Base-by-base conservation (phyloP, 2,113 vertebrate genomes). In the Scomber scombrus region DNA sequence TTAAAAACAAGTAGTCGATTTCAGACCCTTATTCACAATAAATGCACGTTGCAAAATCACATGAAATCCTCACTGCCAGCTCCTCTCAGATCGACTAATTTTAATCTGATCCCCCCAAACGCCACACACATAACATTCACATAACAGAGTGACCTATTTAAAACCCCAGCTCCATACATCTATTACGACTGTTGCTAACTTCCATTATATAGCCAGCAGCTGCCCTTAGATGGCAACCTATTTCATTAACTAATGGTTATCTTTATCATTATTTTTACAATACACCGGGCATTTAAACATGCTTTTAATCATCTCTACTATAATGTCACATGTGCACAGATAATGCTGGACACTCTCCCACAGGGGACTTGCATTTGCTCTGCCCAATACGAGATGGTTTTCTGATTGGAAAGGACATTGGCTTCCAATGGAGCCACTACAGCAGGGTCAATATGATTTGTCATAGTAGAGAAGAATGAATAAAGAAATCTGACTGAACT, bases 161-260 rank as follows among this genome's bases (percentile, higher is more conserved):
- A n/a, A 26, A 61, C 1, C 9, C 9, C 65, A 0, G 1, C 11
- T 31, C 43, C 2, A 55, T 62, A 7, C 43, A 47, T 67, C 47
- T 47, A 34, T 65, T 34, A 15, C 34, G 19, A 23, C 11, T 26
- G 23, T 26, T 26, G 26, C 60, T 50, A 58, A 67, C 26, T 43
- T 57, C 52, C 71, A 65, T 61, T 69, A 29, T 55, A 67, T 66
- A 19, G 11, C 51, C 64, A 46, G 71, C 75, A 80, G 75, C 78
- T 69, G 67, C 60, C 23, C 50, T n/a, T 55, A 49, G 58, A 78
- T 62, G 26, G 23, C 15, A 67, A 40, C 64, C 50, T 54, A 47
- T 81, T 84, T 79, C 80, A 90, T 90, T 72, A 83, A 45, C 77
- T 88, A 85, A 85, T 83, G 80, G 34, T 76, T 40, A 71, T 55